Evolutionary conservation across 1,140 invertebrate species (phyloP).

Genomic region (Euura saliciscinereae): DNA sequence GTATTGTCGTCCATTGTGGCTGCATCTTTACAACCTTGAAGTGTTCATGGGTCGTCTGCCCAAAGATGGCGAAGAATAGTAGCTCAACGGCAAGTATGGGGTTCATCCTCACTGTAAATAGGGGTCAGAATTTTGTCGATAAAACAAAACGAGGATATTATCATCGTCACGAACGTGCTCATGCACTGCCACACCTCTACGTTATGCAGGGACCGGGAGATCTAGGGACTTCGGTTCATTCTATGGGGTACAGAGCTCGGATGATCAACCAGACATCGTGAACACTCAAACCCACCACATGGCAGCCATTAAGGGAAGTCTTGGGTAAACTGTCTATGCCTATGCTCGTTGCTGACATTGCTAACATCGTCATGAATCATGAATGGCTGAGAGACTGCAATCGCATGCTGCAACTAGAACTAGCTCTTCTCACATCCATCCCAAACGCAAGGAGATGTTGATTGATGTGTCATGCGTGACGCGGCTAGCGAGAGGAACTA

Average conservation of each 20-base stretch:
- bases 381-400: not conserved
- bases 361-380: not conserved
- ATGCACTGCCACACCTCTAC: slow-evolving; percentile 2
- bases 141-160: not conserved
- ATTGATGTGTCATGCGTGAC: slow-evolving; percentile 5
- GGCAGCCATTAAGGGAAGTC: too few relatives aligned
- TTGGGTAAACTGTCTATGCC: too few relatives aligned
- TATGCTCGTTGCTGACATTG: too few relatives aligned
- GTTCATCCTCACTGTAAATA: slow-evolving; percentile 85
- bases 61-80: slow-evolving; percentile 99
- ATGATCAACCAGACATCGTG: too few relatives aligned
- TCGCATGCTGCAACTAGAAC: not conserved
- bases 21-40: slow-evolving; percentile 69
- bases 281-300: too few relatives aligned
- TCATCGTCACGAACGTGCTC: not conserved
- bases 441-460: not conserved
- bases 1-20: slow-evolving; percentile 76
- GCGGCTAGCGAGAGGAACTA: not conserved
- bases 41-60: slow-evolving; percentile 88
- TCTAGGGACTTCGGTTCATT: not conserved
- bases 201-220: not conserved
- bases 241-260: not conserved
- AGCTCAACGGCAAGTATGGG: slow-evolving; percentile 93
- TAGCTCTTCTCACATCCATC: not conserved
- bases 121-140: slow-evolving; percentile 46